Conservation (phyloP, 2,113 vertebrate species). For the Prolemur simus region DNA sequence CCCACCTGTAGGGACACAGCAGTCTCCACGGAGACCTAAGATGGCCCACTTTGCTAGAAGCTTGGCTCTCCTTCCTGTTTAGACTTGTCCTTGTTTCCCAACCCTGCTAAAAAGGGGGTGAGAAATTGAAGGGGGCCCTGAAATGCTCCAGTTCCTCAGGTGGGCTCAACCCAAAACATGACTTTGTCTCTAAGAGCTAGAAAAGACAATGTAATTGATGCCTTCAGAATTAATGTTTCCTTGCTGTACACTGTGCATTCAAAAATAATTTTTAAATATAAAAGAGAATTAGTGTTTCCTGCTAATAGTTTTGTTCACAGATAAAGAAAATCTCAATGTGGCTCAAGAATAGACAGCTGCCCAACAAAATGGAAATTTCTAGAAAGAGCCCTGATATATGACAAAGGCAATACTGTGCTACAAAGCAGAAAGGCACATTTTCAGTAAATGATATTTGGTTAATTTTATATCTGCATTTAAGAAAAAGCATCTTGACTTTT, state of each 20-base stretch:
- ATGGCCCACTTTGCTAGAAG: neutral
- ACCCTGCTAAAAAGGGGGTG: neutral
- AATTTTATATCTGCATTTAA: neutral
- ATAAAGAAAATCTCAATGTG: neutral
- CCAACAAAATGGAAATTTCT: conserved; percentile 17
- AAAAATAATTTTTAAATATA: too few species aligned
- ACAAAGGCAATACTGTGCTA: neutral
- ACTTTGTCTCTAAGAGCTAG: conserved; percentile 29
- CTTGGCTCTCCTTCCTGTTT: neutral
- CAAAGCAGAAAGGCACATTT: neutral
- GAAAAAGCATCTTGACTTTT: neutral
- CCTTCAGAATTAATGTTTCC: neutral
- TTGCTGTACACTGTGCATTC: too few species aligned
- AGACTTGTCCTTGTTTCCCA: neutral
- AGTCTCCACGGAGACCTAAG: neutral
- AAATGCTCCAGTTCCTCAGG: neutral
- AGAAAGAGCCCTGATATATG: neutral
- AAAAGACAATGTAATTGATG: neutral
- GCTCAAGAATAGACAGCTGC: neutral
- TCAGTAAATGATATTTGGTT: neutral
- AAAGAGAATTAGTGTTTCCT: neutral
- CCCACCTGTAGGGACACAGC: neutral
- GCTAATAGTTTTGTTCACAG: conserved; percentile 7
- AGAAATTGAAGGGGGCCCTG: neutral
- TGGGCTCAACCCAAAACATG: neutral